A percentile compares a stretch with the other conserved stretches of the same genome.
Evolutionary conservation across 2,797 vertebrate genomes (phyloP).

Genomic region (Knipowitschia caucasica): DNA sequence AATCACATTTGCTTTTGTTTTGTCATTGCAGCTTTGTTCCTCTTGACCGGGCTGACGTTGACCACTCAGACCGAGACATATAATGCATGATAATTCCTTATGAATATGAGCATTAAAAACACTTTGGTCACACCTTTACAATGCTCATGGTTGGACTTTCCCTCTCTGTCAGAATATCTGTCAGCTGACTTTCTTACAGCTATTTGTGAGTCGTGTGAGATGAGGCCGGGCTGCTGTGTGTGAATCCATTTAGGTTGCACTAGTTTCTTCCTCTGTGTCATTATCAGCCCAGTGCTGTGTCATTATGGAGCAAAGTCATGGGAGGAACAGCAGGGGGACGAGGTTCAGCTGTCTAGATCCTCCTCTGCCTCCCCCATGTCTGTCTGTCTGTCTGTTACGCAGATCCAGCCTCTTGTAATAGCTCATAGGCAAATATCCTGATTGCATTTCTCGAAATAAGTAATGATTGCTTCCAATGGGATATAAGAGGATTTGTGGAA

Average conservation of each 20-base stretch:
- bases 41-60: not conserved
- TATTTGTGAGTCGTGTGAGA: constrained; percentile 30
- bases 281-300: constrained; percentile 65
- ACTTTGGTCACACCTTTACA: not conserved
- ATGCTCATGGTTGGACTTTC: not conserved
- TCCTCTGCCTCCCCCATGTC: constrained; percentile 57
- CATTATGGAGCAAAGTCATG: constrained; percentile 63
- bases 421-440: constrained; percentile 19
- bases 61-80: not conserved
- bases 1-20: not conserved
- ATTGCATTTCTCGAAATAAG: constrained; percentile 20
- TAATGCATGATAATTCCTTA: not conserved
- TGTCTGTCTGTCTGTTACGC: constrained; percentile 25
- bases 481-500: not conserved
- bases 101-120: not conserved
- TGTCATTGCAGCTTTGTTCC: not conserved
- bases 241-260: constrained; percentile 45
- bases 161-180: not conserved
- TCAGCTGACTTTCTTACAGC: not conserved
- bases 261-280: constrained; percentile 57
- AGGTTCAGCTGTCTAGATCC: constrained; percentile 54
- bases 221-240: constrained; percentile 33
- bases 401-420: constrained; percentile 19
- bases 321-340: constrained; percentile 65
- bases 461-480: constrained; percentile 11